Base-by-base conservation (phyloP, 2,888 invertebrate species). In the Drosophila mimetica region DNA sequence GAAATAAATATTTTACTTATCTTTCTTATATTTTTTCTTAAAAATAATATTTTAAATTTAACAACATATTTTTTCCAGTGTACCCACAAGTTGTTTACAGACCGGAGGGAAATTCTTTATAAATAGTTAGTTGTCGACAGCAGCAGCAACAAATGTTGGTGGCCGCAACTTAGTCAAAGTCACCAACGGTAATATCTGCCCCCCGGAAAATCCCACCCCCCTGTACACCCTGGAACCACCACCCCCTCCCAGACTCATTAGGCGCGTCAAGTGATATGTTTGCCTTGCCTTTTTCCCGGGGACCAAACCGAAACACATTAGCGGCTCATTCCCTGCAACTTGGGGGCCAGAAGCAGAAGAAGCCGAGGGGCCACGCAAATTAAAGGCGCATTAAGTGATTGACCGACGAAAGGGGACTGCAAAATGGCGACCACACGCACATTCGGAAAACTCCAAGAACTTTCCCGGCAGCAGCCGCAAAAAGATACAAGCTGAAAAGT, bases 211-310 rank as follows among this genome's bases (percentile, higher is more conserved):
- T 11, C 52, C 58, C 48, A 46, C 13, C 28, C 46, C 42, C 25
- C 16, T 20, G 18, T 5, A 36, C 7, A 28, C 28, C 8, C 16
- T 37, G 37, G 16, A n/a, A 22, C 4, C 7, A 1, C 22, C 16
- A 44, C 44, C 44, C 32, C 34, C 13, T 6, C n/a, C 7, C 9
- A 20, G 77, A 78, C 85, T 86, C 82, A 83, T 83, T 83, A 83
- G 78, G 86, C 86, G 82, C 86, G 82, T 86, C 82, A 83, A 83
- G 83, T 84, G 86, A 84, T 81, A 84, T 84, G 81, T 74, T 83
- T 74, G 74, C 51, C 52, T 67, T 18, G 46, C 46, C 46, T 67
- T 44, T 39, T 51, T 51, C 39, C 36, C 37, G 28, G 50, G 52
- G 37, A 46, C 34, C 61, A 57, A 71, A 46, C 71, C 76, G 59